Conservation (phyloP, 1,140 invertebrate species). For the Littorina saxatilis region DNA sequence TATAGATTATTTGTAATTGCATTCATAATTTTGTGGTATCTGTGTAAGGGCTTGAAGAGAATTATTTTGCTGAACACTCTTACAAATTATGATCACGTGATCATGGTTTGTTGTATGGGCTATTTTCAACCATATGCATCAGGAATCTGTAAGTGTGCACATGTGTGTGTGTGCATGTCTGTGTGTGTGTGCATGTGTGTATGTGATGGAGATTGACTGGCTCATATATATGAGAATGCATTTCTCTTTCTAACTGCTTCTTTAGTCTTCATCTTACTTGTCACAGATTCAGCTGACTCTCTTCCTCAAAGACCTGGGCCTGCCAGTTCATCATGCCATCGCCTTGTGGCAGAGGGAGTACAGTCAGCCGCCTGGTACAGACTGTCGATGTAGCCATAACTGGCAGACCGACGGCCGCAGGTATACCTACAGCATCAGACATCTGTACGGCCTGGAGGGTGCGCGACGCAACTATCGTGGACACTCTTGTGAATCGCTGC, state of each 20-base stretch:
- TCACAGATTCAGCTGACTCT: slow-evolving; percentile 81
- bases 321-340: slow-evolving; percentile 81
- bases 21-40: too few species aligned
- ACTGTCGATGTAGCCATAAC: slow-evolving; percentile 78
- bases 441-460: slow-evolving; percentile 86
- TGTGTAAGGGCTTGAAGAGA: too few species aligned
- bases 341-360: slow-evolving; percentile 84
- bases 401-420: slow-evolving; percentile 82
- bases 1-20: neutral
- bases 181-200: too few species aligned
- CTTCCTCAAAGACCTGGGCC: slow-evolving; percentile 84
- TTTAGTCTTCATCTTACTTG: neutral
- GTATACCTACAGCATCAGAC: slow-evolving; percentile 84
- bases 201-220: too few species aligned
- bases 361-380: slow-evolving; percentile 75
- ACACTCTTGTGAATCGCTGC: slow-evolving; percentile 78
- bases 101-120: too few species aligned
- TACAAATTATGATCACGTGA: too few species aligned
- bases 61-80: too few species aligned
- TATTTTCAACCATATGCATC: too few species aligned
- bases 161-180: neutral
- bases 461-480: slow-evolving; percentile 80
- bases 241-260: neutral
- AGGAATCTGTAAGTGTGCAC: neutral
- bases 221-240: too few species aligned